phyloP scores from a whole-genome alignment of 2,888 invertebrate genomes.

The Caenorhabditis plicata region DNA sequence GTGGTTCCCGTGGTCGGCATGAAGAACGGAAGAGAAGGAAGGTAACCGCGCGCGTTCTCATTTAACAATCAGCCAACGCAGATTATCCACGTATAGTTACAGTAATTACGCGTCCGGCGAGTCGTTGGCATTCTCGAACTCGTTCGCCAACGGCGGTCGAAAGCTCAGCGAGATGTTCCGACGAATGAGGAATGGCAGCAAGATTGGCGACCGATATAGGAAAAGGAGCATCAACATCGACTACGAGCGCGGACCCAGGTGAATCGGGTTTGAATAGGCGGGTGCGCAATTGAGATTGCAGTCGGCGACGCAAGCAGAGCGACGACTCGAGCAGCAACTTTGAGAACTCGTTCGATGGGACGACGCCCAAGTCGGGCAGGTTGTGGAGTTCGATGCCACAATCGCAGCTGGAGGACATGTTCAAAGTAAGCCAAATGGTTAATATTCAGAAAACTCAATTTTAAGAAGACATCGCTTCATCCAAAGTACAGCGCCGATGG shows the following conservation, averaged over 20 bases:
- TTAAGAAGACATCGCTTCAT: neutral
- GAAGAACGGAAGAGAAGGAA: conserved; percentile 19
- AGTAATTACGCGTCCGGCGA: conserved; percentile 35
- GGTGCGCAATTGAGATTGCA: conserved; percentile 6
- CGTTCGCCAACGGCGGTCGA: conserved; percentile 27
- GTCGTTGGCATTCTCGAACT: conserved; percentile 36
- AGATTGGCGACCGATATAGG: conserved; percentile 16
- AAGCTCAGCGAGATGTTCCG: conserved; percentile 37
- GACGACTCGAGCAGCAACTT: too few relatives aligned
- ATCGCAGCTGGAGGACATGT: conserved; percentile 30
- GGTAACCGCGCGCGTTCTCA: too few relatives aligned
- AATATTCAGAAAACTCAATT: neutral
- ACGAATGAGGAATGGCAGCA: conserved; percentile 29
- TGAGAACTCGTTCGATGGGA: too few relatives aligned
- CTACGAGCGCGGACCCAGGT: neutral
- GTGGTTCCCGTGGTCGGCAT: conserved; percentile 40
- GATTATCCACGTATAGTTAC: neutral
- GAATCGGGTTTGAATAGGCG: conserved; percentile 4
- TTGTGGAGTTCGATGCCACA: conserved; percentile 29
- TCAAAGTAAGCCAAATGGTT: conserved; percentile 7
- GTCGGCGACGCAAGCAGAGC: too few relatives aligned
- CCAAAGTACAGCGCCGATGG: conserved; percentile 21
- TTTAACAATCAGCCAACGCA: neutral
- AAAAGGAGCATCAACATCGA: conserved; percentile 12
- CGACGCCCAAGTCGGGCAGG: conserved; percentile 14